Conservation (phyloP, 2,113 vertebrate genomes). For the Catharus bicknelli region DNA sequence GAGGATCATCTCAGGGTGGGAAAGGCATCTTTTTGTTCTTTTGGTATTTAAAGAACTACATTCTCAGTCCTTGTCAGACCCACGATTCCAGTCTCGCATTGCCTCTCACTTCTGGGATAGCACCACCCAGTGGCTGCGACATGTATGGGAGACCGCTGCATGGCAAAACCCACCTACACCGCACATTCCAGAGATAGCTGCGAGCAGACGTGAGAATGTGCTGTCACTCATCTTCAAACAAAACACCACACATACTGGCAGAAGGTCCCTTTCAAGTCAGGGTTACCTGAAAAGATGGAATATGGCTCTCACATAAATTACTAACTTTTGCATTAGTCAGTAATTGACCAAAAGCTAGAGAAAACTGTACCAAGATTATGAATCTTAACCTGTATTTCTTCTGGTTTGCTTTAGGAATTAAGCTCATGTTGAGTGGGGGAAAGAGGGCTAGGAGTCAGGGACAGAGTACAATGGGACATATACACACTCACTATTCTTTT, state of each 20-base stretch:
- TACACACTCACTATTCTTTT: neutral
- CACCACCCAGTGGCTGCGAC: conserved; percentile 63
- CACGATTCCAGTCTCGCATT: neutral
- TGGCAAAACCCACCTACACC: neutral
- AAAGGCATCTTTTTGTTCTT: conserved; percentile 46
- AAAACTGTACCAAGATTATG: neutral
- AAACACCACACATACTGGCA: neutral
- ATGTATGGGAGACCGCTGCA: neutral
- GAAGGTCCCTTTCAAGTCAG: neutral
- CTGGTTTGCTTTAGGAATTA: neutral
- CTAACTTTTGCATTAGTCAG: neutral
- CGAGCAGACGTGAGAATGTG: conserved; percentile 51
- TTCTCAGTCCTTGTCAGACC: neutral
- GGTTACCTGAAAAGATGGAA: conserved; percentile 22
- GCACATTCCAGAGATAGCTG: conserved; percentile 34
- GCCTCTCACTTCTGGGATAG: conserved; percentile 49
- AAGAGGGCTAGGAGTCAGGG: neutral
- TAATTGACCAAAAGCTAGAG: neutral
- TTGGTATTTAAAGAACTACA: conserved; percentile 20
- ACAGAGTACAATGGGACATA: neutral
- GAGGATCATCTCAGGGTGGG: neutral
- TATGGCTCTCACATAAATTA: conserved; percentile 1
- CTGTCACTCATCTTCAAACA: conserved; percentile 40
- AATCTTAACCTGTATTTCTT: neutral
- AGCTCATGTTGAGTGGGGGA: neutral